These are phyloP conservation scores for Hydroisotoma schaefferi DNA, from an alignment of 2,888 invertebrate species.

Conservation along the genomic window DNA sequence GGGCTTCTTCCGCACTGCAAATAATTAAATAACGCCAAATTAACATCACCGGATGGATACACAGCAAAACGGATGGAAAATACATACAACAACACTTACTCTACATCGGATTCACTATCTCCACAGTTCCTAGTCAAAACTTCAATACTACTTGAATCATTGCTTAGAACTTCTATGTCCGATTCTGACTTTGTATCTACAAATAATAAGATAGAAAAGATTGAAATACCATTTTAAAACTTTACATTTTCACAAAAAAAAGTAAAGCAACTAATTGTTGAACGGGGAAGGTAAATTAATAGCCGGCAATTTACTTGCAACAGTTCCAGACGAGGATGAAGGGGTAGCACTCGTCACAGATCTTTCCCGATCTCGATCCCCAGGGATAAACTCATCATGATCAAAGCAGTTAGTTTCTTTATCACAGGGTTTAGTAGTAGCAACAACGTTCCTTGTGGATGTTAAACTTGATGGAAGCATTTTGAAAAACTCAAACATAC, in stretches of 20 bases:
- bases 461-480: conserved; percentile 35
- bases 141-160: conserved; percentile 48
- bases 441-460: conserved; percentile 11
- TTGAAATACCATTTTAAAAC: background rate
- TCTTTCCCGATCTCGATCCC: too few species aligned
- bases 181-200: conserved; percentile 46
- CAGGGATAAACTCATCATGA: background rate
- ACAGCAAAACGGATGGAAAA: background rate
- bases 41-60: too few species aligned
- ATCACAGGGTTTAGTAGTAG: background rate
- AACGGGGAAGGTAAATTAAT: too few species aligned
- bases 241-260: background rate
- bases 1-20: conserved; percentile 43
- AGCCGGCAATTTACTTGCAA: background rate
- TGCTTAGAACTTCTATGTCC: conserved; percentile 47
- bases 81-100: conserved; percentile 34
- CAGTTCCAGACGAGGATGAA: conserved; percentile 1
- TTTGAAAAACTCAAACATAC: conserved; percentile 31
- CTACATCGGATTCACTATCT: conserved; percentile 44
- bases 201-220: conserved; percentile 3
- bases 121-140: conserved; percentile 42
- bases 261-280: too few species aligned
- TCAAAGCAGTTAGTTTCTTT: background rate
- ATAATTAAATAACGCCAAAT: background rate
- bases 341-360: background rate